Evolutionary conservation across 2,888 invertebrate genomes (phyloP), one percentile per base, ranked within the genome.

Genomic region (Oligia fasciuncula): DNA sequence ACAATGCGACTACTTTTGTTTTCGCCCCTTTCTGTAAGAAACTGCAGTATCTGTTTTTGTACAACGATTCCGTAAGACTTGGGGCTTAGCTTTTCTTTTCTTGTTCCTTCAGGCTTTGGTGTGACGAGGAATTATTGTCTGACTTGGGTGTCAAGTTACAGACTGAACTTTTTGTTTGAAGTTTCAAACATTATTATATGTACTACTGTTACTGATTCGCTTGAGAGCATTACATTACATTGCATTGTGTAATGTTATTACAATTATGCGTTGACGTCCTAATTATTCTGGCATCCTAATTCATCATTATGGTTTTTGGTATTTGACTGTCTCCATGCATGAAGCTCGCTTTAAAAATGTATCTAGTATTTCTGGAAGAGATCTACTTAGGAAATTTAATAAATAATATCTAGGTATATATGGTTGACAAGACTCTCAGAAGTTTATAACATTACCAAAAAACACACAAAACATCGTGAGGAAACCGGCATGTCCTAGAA

Each of bases 1-100:
- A 90, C 89, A 90, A 90, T 86, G 83, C 85, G 79, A 82, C 83
- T 83, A 77, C 88, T 88, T 85, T 86, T 86, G 87, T 87, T 89
- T 83, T 87, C 81, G 57, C 81, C 70, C 72, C 75, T 46, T 9
- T 78, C 73, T 80, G 68, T 80, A 77, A 77, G 77, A 81, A 81
- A 85, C 77, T 86, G 79, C 78, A 84, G 71, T 73, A 79, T 73
- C 70, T 75, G 75, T 74, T 79, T 84, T 88, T 86, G 79, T 82
- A 80, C 73, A 76, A 66, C 79, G 66, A 77, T 85, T 86, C 72
- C 60, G 69, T 81, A 71, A 80, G 74, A 78, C 73, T 76, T 67
- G 63, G 60, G 70, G 60, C 43, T 78, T 65, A 73, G 68, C n/a
- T 68, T 75, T 77, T 73, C 51, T 72, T 81, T 78, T 60, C 65